A percentile compares a stretch with the other conserved stretches of the same genome.
Evolutionary conservation across 2,888 invertebrate species (phyloP).

Genomic region (Mylabris sibirica): DNA sequence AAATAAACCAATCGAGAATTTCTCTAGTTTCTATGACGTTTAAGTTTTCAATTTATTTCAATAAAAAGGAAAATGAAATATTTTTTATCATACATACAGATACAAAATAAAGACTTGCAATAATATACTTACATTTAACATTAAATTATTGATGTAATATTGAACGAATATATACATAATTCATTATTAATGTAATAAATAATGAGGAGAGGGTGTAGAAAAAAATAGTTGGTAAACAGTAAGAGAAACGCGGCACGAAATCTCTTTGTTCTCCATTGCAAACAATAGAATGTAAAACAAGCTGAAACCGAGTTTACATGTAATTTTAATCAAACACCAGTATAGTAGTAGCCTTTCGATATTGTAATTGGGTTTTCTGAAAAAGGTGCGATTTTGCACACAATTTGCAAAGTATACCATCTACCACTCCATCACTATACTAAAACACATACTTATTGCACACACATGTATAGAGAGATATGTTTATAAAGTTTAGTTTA

Average conservation of each 20-base stretch:
- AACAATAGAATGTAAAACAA: slow-evolving; percentile 64
- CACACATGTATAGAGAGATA: slow-evolving; percentile 39
- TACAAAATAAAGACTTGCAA: background rate
- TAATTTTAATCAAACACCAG: slow-evolving; percentile 62
- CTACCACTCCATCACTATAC: background rate
- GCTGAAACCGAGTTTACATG: slow-evolving; percentile 61
- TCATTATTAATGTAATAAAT: slow-evolving; percentile 54
- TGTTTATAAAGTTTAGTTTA: slow-evolving; percentile 51
- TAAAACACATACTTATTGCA: background rate
- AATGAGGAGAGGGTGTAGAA: slow-evolving; percentile 48
- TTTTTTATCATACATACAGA: background rate
- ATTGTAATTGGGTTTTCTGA: slow-evolving; percentile 60
- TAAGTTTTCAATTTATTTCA: background rate
- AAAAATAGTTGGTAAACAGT: slow-evolving; percentile 56
- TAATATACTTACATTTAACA: background rate
- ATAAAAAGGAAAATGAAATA: background rate
- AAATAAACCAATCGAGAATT: slow-evolving; percentile 12
- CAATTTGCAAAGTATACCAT: slow-evolving; percentile 57
- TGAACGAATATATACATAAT: slow-evolving; percentile 48
- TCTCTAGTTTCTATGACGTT: background rate
- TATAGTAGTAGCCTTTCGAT: slow-evolving; percentile 57
- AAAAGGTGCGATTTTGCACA: slow-evolving; percentile 60
- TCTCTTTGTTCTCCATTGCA: slow-evolving; percentile 60
- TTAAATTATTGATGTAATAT: slow-evolving; percentile 44
- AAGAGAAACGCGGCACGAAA: slow-evolving; percentile 60